Evolutionary conservation across 1,140 invertebrate genomes (phyloP), one percentile per base, ranked within the genome.

Genomic region (Musca vetustissima): DNA sequence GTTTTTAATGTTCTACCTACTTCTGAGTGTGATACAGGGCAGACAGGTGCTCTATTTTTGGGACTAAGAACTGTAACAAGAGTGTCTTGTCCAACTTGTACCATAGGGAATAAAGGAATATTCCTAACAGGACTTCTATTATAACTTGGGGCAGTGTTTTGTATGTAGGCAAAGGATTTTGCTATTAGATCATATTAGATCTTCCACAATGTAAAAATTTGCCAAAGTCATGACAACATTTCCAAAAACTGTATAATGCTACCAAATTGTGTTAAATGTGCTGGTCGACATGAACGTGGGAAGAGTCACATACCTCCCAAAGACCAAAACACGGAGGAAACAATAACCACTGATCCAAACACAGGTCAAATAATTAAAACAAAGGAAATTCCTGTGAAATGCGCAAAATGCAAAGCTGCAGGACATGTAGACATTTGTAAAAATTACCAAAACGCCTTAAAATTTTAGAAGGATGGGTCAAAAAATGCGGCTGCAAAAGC

Each of bases 251-350:
- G 48, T 47, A 50, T 15, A 19, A 50, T 66, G 64, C 47, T 47
- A 2, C 28, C 24, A 4, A 66, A 22, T 14, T 66, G 64, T 28
- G 48, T 66, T 3, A 66, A 66, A 49, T 66, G 64, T 17, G 64
- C 13, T 0, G 24, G n/a, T 13, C n/a, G 4, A n/a, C 47, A 50
- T 50, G n/a, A 24, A 15, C 64, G 21, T 15, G 21, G 48, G 15
- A 66, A 25, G 8, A 50, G 47, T 17, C 6, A 25, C 6, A 14
- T 66, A 15, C 22, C 64, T 4, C 14, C 64, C 2, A 49, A 66
- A 22, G 21, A 66, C 19, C 13, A 24, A 14, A 50, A 66, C 21
- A 28, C 8, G 22, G 64, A 21, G 14, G 21, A 17, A 9, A 66
- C 11, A 0, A 22, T 66, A 25, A 19, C 4, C 2, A 32, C n/a